phyloP scores from a whole-genome alignment of 1,140 invertebrate genomes.

The Neodiprion virginianus region DNA sequence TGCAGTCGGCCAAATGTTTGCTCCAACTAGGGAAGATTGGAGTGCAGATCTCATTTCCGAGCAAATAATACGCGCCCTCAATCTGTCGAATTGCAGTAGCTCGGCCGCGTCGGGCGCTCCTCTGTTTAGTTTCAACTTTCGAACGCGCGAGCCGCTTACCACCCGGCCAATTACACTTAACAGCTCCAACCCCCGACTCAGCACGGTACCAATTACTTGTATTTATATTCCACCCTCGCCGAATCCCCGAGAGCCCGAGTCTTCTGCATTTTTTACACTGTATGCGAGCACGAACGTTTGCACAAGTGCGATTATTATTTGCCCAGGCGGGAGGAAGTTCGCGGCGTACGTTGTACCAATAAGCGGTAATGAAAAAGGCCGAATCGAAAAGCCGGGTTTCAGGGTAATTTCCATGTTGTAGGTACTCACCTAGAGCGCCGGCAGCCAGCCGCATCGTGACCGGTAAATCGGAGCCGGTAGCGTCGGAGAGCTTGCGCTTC shows the following conservation, averaged over 20 bases:
- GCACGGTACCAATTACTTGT: conserved; percentile 30
- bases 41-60: conserved; percentile 35
- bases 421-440: conserved; percentile 70
- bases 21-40: not conserved
- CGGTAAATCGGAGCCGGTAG: conserved; percentile 67
- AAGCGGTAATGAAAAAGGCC: conserved; percentile 14
- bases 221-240: conserved; percentile 26
- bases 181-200: not conserved
- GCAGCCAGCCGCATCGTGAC: conserved; percentile 76
- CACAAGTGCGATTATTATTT: not conserved
- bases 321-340: not conserved
- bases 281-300: not conserved
- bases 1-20: not conserved
- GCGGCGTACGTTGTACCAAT: not conserved
- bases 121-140: conserved; percentile 37
- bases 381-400: not conserved
- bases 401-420: conserved; percentile 16
- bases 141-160: conserved; percentile 33
- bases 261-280: conserved; percentile 13
- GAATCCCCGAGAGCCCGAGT: not conserved
- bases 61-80: conserved; percentile 51
- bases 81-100: conserved; percentile 34
- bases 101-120: conserved; percentile 21
- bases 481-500: conserved; percentile 74
- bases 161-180: conserved; percentile 40